Evolutionary conservation across 2,888 invertebrate genomes (phyloP), one percentile per base, ranked within the genome.

Genomic region (Drosophila infuscata): DNA sequence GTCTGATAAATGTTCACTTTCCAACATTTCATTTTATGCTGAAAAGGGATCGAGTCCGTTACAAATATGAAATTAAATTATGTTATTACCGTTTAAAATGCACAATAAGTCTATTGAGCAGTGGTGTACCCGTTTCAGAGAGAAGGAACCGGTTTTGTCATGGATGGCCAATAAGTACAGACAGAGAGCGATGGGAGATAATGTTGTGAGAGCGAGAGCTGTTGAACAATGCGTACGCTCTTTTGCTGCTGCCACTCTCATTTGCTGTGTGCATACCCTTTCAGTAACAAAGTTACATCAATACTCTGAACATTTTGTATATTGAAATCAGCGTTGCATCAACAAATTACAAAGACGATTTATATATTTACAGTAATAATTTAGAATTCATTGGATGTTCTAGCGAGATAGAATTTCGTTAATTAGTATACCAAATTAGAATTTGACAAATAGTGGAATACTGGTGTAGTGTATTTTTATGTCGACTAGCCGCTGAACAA

Each of bases 141-240:
- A 69, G 64, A 56, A 30, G 36, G 62, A 88, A 77, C 79, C 70
- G 68, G 77, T 83, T 88, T 70, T 56, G 59, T 49, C 56, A 70
- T 74, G 76, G 48, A 57, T 56, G 49, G 48, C 29, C 59, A 69
- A 65, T 41, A 73, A 54, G 57, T 32, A 54, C 53, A 53, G 25
- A 53, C 57, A 60, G 43, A 61, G 76, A 75, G 71, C 60, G 20
- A 46, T 4, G 3, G 36, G 59, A 63, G 54, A 70, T 62, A 66
- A 60, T 49, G 17, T 25, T 46, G 64, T 59, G 57, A 57, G n/a
- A 17, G 30, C n/a, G 54, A 35, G 32, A 61, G 65, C 59, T 67
- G 48, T 36, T 41, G 11, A 58, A 59, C 71, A 67, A 49, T 61
- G 32, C 41, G 32, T 43, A 38, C 48, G 53, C 81, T 80, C 63